Evolutionary conservation across 2,113 vertebrate genomes (phyloP).

Genomic region (Psammodynastes pulverulentus): DNA sequence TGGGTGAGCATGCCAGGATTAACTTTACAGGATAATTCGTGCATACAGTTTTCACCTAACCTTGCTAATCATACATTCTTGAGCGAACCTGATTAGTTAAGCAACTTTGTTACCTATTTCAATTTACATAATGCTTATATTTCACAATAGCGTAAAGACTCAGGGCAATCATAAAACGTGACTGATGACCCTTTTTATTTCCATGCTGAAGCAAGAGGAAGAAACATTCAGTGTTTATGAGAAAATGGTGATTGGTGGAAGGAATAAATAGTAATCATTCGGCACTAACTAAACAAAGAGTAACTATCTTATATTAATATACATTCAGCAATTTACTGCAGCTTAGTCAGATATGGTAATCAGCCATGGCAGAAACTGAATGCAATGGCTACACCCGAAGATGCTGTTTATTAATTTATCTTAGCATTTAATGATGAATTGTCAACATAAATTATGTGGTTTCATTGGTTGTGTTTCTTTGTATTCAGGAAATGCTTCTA

Average conservation of each 20-base stretch:
- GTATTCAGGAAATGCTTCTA: constrained; percentile 35
- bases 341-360: constrained; percentile 62
- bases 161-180: constrained; percentile 68
- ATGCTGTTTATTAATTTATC: constrained; percentile 71
- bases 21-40: constrained; percentile 46
- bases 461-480: constrained; percentile 50
- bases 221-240: constrained; percentile 53
- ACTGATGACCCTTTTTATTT: constrained; percentile 63
- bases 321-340: constrained; percentile 58
- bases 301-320: constrained; percentile 55
- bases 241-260: constrained; percentile 61
- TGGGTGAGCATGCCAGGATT: constrained; percentile 7
- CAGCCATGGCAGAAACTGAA: constrained; percentile 55
- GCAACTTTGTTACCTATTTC: constrained; percentile 53
- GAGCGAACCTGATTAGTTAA: constrained; percentile 58
- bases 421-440: constrained; percentile 65
- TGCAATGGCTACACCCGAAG: constrained; percentile 65
- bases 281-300: constrained; percentile 67
- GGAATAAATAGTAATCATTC: constrained; percentile 66
- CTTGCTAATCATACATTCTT: constrained; percentile 55
- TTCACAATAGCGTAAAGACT: constrained; percentile 58
- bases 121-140: constrained; percentile 51
- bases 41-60: constrained; percentile 45
- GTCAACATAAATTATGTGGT: constrained; percentile 62
- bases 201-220: constrained; percentile 54